Percentiles rank a stretch among this genome's conserved stretches.
These are phyloP conservation scores for Sciurus niger DNA, from an alignment of 2,113 vertebrate species.

Conservation along the genomic window DNA sequence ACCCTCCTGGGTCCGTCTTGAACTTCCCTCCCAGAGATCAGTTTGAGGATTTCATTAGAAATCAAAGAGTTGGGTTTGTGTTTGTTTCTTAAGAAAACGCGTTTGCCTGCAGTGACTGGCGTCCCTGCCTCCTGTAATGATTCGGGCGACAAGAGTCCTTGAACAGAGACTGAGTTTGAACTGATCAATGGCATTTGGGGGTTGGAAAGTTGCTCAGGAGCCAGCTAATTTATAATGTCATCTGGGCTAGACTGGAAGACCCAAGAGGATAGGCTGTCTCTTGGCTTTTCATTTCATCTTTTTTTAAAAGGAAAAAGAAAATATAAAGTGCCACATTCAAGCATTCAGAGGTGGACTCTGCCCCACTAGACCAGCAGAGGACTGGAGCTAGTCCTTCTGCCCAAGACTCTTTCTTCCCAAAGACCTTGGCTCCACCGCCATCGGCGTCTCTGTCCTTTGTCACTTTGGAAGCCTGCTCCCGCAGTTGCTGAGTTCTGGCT, in stretches of 20 bases:
- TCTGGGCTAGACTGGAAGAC: constrained; percentile 33
- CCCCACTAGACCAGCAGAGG: neutral
- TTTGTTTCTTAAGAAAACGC: neutral
- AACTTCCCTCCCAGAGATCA: constrained; percentile 41
- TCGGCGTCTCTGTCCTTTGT: constrained; percentile 28
- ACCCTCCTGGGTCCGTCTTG: constrained; percentile 52
- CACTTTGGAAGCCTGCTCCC: neutral
- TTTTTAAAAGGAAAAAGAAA: neutral
- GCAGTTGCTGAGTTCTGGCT: constrained; percentile 60
- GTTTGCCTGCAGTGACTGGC: neutral
- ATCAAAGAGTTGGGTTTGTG: constrained; percentile 53
- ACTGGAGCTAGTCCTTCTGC: rapidly evolving
- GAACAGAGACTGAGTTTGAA: constrained; percentile 53
- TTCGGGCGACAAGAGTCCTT: constrained; percentile 51
- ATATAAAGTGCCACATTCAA: neutral
- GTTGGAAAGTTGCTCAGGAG: constrained; percentile 61
- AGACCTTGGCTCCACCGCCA: neutral
- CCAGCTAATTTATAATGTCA: constrained; percentile 70
- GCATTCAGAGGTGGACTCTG: neutral
- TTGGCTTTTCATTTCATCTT: constrained; percentile 19
- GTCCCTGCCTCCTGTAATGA: constrained; percentile 12
- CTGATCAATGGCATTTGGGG: constrained; percentile 63
- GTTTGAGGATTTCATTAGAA: constrained; percentile 77
- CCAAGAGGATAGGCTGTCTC: constrained; percentile 57
- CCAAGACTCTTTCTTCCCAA: neutral